phyloP scores from a whole-genome alignment of 1,140 invertebrate species.

The Papilio machaon region DNA sequence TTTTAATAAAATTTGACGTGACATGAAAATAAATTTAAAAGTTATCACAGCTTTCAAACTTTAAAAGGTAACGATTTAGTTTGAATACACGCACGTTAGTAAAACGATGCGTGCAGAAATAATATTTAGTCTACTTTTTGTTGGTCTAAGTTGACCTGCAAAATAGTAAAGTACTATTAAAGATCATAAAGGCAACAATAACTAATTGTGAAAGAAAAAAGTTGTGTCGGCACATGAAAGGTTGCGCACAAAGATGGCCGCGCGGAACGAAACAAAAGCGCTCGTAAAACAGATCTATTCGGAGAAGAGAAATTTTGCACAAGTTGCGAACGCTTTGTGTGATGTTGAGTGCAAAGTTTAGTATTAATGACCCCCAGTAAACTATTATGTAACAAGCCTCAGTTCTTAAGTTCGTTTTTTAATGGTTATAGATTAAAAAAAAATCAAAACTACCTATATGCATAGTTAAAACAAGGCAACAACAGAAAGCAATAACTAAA shows the following conservation, averaged over 20 bases:
- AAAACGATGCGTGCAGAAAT: background rate
- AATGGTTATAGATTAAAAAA: background rate
- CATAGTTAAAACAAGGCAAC: background rate
- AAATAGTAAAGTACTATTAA: background rate
- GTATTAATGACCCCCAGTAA: constrained; percentile 33
- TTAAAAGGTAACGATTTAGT: too few species aligned
- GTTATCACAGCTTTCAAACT: background rate
- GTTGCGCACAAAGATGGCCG: constrained; percentile 46
- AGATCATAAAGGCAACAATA: constrained; percentile 55
- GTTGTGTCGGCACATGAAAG: constrained; percentile 44
- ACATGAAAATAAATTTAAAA: background rate
- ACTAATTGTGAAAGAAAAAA: constrained; percentile 58
- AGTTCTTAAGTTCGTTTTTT: background rate
- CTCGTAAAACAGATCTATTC: constrained; percentile 66
- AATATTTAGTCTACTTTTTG: background rate
- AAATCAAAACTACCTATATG: background rate
- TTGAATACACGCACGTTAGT: too few species aligned
- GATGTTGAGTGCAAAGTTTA: constrained; percentile 40
- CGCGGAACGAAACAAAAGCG: constrained; percentile 57
- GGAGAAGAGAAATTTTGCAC: constrained; percentile 77
- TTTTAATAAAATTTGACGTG: background rate
- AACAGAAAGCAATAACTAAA: background rate
- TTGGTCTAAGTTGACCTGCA: background rate
- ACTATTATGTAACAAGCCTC: constrained; percentile 18
- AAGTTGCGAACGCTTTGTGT: constrained; percentile 54